A percentile compares a stretch with the other conserved stretches of the same genome.
These are phyloP conservation scores for Trichopria drosophilae DNA, from an alignment of 2,888 invertebrate genomes.

Conservation along the genomic window DNA sequence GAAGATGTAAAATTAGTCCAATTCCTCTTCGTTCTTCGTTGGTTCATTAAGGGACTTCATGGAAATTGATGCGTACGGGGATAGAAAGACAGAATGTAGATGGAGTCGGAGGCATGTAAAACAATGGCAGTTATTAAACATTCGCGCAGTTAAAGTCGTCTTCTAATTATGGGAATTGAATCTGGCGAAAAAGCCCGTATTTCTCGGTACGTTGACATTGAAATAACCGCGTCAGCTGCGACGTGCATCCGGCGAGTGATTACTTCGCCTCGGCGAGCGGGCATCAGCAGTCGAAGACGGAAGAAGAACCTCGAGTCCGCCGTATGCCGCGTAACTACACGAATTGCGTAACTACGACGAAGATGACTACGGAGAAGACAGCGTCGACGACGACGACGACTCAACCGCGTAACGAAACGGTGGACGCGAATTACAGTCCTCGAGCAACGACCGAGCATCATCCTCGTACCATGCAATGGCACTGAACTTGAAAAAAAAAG, in stretches of 20 bases:
- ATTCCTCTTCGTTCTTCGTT: too few species aligned
- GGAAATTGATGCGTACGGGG: too few species aligned
- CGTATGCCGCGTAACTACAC: conserved; percentile 3
- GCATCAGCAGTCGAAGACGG: not conserved
- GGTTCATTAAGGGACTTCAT: too few species aligned
- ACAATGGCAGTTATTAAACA: too few species aligned
- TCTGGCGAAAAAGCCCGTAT: conserved; percentile 19
- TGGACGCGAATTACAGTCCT: conserved; percentile 27
- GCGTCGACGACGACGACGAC: conserved; percentile 5
- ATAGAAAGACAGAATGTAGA: too few species aligned
- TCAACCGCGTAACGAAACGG: conserved; percentile 31
- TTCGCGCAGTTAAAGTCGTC: too few species aligned
- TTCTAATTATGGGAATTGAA: too few species aligned
- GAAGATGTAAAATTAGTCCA: too few species aligned
- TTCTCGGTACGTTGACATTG: conserved; percentile 28
- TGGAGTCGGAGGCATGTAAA: too few species aligned
- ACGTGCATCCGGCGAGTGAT: conserved; percentile 24
- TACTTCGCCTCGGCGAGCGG: conserved; percentile 1
- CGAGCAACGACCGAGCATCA: conserved; percentile 49
- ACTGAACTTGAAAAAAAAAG: conserved; percentile 44
- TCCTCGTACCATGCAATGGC: conserved; percentile 40
- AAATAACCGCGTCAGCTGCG: conserved; percentile 13
- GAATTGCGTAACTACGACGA: conserved; percentile 26
- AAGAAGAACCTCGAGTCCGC: not conserved
- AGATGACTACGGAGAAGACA: conserved; percentile 17